These are phyloP conservation scores for Hypothenemus hampei DNA, from an alignment of 1,140 invertebrate genomes.

Conservation along the genomic window DNA sequence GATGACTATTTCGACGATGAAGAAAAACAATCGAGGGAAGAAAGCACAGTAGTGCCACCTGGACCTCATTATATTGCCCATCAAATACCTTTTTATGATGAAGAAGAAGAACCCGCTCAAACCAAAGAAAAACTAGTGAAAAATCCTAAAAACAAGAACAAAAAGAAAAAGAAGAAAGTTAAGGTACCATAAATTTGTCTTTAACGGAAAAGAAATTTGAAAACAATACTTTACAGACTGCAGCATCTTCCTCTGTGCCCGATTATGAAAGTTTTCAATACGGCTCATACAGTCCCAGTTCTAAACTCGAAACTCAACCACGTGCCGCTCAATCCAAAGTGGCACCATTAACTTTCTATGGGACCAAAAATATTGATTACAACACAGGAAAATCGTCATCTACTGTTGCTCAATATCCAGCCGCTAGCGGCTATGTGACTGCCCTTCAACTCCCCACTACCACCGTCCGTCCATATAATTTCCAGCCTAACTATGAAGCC, in stretches of 20 bases:
- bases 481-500: constrained; percentile 33
- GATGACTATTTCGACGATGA: constrained; percentile 31
- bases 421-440: constrained; percentile 26
- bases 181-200: too few relatives aligned
- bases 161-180: constrained; percentile 14
- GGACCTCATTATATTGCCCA: constrained; percentile 23
- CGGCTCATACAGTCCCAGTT: too few relatives aligned
- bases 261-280: too few relatives aligned
- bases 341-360: constrained; percentile 7
- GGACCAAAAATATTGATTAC: constrained; percentile 28
- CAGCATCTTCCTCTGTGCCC: too few relatives aligned
- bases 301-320: too few relatives aligned
- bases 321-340: constrained; percentile 19
- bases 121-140: constrained; percentile 20
- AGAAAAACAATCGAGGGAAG: constrained; percentile 19
- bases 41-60: not conserved
- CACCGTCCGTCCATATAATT: constrained; percentile 37
- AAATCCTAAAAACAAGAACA: constrained; percentile 8
- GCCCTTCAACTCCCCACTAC: constrained; percentile 10
- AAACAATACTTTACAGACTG: too few relatives aligned
- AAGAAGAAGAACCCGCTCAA: constrained; percentile 13
- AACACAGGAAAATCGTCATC: constrained; percentile 35
- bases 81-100: constrained; percentile 15
- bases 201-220: too few relatives aligned
- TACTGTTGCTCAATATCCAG: constrained; percentile 29